Evolutionary conservation across 1,140 invertebrate genomes (phyloP).

Genomic region (Hyphantria cunea): DNA sequence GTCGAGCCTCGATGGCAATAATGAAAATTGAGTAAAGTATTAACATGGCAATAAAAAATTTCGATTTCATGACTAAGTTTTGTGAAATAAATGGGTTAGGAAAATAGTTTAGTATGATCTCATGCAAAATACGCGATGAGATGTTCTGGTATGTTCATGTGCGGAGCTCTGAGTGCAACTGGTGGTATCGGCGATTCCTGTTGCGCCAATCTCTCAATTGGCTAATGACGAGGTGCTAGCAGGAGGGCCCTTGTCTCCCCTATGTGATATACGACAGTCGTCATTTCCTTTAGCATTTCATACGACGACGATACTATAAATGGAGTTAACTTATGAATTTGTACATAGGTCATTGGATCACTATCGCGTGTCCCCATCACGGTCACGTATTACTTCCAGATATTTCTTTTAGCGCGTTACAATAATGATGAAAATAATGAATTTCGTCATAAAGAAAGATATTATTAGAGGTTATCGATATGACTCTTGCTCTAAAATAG

Average conservation of each 20-base stretch:
- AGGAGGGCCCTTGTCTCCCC: conserved; percentile 67
- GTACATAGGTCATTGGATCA: conserved; percentile 21
- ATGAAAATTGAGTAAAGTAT: conserved; percentile 65
- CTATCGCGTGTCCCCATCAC: conserved; percentile 9
- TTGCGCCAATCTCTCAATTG: conserved; percentile 66
- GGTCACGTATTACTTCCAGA: conserved; percentile 2
- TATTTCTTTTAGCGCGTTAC: neutral
- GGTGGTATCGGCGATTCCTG: conserved; percentile 41
- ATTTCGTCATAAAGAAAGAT: too few species aligned
- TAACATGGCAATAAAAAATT: conserved; percentile 57
- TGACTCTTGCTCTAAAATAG: too few species aligned
- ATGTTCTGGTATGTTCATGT: conserved; percentile 35
- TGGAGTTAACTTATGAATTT: conserved; percentile 29
- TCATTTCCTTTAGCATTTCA: conserved; percentile 66
- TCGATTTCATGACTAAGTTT: conserved; percentile 54
- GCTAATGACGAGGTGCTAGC: conserved; percentile 63
- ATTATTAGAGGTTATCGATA: too few species aligned
- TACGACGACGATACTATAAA: conserved; percentile 36
- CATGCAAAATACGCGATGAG: conserved; percentile 2
- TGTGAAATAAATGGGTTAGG: conserved; percentile 13
- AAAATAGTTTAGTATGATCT: conserved; percentile 3
- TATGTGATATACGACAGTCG: conserved; percentile 42
- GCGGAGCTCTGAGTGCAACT: conserved; percentile 42
- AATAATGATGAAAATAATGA: too few species aligned
- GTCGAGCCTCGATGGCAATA: conserved; percentile 67